Percentiles rank a stretch among this genome's conserved stretches.
phyloP scores from a whole-genome alignment of 2,797 vertebrate species.

The Pantherophis vulpinus region DNA sequence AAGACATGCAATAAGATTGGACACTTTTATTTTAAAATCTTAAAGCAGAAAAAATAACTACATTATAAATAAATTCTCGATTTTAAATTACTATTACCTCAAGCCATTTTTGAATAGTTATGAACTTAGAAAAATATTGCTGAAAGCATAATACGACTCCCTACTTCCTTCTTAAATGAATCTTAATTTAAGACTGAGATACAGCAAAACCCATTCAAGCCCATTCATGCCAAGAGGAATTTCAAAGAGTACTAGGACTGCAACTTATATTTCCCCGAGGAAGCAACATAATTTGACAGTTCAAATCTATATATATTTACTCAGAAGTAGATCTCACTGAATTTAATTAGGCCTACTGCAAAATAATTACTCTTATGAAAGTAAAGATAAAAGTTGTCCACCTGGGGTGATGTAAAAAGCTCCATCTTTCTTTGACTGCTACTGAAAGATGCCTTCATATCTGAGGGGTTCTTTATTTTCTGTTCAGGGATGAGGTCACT shows the following conservation, averaged over 20 bases:
- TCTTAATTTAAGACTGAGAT: neutral
- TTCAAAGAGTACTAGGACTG: neutral
- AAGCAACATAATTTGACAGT: neutral
- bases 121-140: constrained; percentile 19
- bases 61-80: constrained; percentile 6
- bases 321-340: neutral
- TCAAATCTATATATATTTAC: neutral
- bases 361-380: neutral
- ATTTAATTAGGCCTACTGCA: neutral
- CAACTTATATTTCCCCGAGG: neutral
- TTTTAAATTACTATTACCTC: constrained; percentile 27
- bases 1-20: neutral
- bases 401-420: neutral
- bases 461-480: neutral
- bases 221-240: neutral
- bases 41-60: constrained; percentile 38
- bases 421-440: neutral
- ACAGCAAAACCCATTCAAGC: neutral
- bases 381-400: neutral
- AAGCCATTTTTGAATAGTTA: constrained; percentile 24
- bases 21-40: constrained; percentile 29
- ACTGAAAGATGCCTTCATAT: neutral
- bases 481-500: neutral
- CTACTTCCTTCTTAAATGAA: neutral
- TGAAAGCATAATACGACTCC: neutral